Base-by-base conservation (phyloP, 1,140 invertebrate genomes). In the Cydia splendana region DNA sequence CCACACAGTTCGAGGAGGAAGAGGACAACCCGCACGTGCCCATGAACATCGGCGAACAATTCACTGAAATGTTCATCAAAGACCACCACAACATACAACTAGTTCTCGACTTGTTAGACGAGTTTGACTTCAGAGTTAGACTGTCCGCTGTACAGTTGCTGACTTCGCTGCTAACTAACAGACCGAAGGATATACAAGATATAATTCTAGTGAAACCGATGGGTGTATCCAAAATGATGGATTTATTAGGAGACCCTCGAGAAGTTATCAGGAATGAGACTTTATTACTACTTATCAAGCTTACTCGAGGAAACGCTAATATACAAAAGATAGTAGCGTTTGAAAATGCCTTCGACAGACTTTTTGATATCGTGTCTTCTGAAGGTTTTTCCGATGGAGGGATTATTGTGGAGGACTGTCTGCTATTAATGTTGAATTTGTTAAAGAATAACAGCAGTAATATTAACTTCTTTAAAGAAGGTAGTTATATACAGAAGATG, bases 241-340 rank as follows among this genome's bases (percentile, higher is more conserved):
- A 99, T 93, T 93, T 99, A 5, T 93, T 99, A 13, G 95, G 96
- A 30, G 99, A 99, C 83, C 97, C 95, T 77, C 95, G 98, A 87
- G 99, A 99, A 95, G 97, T 99, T 5, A 98, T 99, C 57, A 94
- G 99, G 78, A 99, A 99, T 93, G 98, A 99, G 94, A 97, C 98
- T 2, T 93, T 99, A 13, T 92, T 99, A 5, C 93, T 99, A n/a
- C 94, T 99, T 0, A 98, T 97, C 80, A 97, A 98, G 87, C 93
- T 99, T 71, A 99, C 98, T 0, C 98, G 98, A 93, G 96, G 96
- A 6, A 99, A 99, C 94, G 97, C 98, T 0, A 99, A 99, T 91
- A 98, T 99, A 83, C 99, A 99, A 91, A 99, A 99, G 94, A 99
- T 99, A 85, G 98, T 99, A 4, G 99, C 98, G 0, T 99, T 99